Evolutionary conservation across 1,140 invertebrate genomes (phyloP).

Genomic region (Nilaparvata lugens): DNA sequence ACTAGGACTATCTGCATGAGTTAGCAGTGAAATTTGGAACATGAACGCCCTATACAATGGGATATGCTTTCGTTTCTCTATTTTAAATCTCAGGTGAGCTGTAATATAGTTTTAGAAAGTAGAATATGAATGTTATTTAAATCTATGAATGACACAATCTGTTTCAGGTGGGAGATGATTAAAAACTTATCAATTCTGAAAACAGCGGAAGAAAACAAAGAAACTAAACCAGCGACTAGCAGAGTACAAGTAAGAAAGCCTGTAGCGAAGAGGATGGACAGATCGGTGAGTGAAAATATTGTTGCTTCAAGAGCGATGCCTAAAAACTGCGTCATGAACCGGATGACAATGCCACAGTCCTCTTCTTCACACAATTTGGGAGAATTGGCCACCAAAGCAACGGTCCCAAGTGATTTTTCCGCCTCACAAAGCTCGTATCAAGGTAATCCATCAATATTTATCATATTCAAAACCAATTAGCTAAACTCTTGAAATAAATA

Average conservation of each 20-base stretch:
- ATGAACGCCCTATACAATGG: too few relatives aligned
- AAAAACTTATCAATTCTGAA: not conserved
- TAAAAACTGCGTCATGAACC: too few relatives aligned
- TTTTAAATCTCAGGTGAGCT: not conserved
- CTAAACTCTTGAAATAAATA: too few relatives aligned
- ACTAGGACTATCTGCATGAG: too few relatives aligned
- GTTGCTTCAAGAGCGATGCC: not conserved
- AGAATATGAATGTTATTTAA: not conserved
- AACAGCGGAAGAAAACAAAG: not conserved
- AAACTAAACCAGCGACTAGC: not conserved
- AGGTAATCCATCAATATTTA: too few relatives aligned
- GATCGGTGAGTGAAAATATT: not conserved
- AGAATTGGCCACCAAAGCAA: too few relatives aligned
- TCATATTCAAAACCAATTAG: too few relatives aligned
- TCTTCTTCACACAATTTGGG: too few relatives aligned
- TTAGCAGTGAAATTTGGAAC: too few relatives aligned
- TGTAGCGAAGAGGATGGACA: not conserved
- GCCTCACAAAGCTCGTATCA: not conserved
- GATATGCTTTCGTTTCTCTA: not conserved
- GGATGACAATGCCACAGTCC: too few relatives aligned
- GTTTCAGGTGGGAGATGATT: not conserved
- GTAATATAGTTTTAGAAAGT: not conserved
- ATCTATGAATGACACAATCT: not conserved
- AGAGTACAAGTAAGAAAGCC: not conserved
- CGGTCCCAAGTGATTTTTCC: too few relatives aligned